These are phyloP conservation scores for Pseudopodoces humilis DNA, from an alignment of 2,113 vertebrate genomes.

Conservation along the genomic window DNA sequence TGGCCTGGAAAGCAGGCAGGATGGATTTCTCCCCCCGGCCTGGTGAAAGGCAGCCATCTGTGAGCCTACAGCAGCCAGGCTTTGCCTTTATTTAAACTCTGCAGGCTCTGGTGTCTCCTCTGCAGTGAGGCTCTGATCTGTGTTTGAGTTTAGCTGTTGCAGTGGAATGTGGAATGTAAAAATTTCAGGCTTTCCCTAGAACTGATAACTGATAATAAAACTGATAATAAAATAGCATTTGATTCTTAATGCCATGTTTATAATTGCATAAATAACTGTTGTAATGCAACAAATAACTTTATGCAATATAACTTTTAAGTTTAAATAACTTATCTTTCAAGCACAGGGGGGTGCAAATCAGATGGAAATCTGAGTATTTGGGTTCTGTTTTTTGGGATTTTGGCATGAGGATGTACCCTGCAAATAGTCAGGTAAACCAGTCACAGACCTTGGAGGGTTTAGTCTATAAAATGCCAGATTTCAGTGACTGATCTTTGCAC, in stretches of 20 bases:
- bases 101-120: background rate
- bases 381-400: background rate
- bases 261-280: background rate
- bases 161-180: background rate
- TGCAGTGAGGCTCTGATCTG: background rate
- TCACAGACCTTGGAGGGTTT: background rate
- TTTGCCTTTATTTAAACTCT: conserved; percentile 9
- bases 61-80: background rate
- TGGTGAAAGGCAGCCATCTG: background rate
- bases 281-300: background rate
- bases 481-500: background rate
- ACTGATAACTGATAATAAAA: too few relatives aligned
- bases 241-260: background rate
- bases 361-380: background rate
- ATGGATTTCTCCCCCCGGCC: background rate
- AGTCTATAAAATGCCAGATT: background rate
- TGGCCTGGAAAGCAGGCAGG: conserved; percentile 40
- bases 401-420: background rate
- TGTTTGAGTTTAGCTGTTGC: background rate
- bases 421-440: background rate
- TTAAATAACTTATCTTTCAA: background rate
- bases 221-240: background rate
- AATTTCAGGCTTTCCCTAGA: background rate
- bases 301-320: too few relatives aligned
- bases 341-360: background rate